Base-by-base conservation (phyloP, 1,140 invertebrate species). In the Acromyrmex echinatior region DNA sequence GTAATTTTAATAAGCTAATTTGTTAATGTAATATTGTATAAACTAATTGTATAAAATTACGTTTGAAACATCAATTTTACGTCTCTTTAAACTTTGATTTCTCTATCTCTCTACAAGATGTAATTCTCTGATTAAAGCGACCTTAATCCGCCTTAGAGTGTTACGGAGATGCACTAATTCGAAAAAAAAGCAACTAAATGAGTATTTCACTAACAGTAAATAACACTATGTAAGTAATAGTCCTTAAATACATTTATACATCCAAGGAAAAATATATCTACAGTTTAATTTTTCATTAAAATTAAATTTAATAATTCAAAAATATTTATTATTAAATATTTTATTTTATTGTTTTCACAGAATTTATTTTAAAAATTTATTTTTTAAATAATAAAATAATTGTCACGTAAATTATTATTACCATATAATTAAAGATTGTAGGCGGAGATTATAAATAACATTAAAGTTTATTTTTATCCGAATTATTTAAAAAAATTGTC, bases 11-110 rank as follows among this genome's bases (percentile, higher is more conserved):
- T 9, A 39, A 65, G 2, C 5, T 45, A 78, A 63, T 53, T 66
- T 68, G 9, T 21, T 28, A 0, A 6, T 28, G 0, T 49, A 45
- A 45, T 45, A 45, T 14, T 21, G 31, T 31, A 2, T 14, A 56
- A 68, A 51, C n/a, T 71, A 21, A 21, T 21, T 21, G 21, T 21
- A 21, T 21, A 21, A n/a, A 71, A 81, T 58, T 81, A 18, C 1
- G 1, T 31, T 58, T 56, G 10, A 70, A 81, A 16, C 0, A 1
- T 35, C 25, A 81, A 81, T 81, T 81, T 81, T 58, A 81, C 9
- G 21, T 70, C 66, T 45, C 51, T 71, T 71, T 58, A 81, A 81
- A 10, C 25, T 70, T 81, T 28, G n/a, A 81, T 35, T 58, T 45
- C 35, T 58, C 35, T 81, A 3, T 56, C 10, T 3, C 10, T 31